Evolutionary conservation across 2,888 invertebrate genomes (phyloP).

Genomic region (Neocrepidodera transversa): DNA sequence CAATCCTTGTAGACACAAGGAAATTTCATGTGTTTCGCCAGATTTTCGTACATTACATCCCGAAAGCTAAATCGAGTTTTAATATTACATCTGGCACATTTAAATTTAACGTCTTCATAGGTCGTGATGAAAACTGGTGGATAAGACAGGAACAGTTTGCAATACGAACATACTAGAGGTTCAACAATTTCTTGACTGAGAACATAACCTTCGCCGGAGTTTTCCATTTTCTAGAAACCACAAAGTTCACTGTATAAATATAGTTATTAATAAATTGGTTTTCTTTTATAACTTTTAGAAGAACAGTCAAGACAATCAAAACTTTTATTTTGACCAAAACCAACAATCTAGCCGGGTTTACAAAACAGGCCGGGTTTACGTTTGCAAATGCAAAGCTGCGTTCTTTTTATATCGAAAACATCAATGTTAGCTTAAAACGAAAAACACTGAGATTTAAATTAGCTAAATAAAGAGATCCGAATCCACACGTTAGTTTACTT

Average conservation of each 20-base stretch:
- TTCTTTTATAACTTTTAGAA: too few relatives aligned
- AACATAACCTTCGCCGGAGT: background rate
- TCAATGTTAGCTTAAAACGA: too few relatives aligned
- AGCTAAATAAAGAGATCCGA: too few relatives aligned
- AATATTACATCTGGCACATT: conserved; percentile 37
- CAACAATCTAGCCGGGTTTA: background rate
- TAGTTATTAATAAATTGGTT: background rate
- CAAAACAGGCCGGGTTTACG: too few relatives aligned
- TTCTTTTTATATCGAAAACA: too few relatives aligned
- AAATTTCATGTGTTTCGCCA: conserved; percentile 37
- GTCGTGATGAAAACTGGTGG: conserved; percentile 35
- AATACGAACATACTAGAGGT: conserved; percentile 29
- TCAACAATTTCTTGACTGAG: conserved; percentile 28
- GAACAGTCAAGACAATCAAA: background rate
- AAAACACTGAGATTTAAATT: too few relatives aligned
- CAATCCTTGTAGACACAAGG: conserved; percentile 36
- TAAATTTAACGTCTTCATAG: conserved; percentile 32
- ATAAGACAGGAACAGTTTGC: conserved; percentile 30
- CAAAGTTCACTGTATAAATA: background rate
- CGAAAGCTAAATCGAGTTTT: conserved; percentile 30
- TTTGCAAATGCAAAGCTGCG: too few relatives aligned
- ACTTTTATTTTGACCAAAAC: background rate
- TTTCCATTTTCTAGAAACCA: conserved; percentile 10
- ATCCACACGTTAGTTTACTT: too few relatives aligned
- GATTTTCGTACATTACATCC: conserved; percentile 33